phyloP scores from a whole-genome alignment of 2,888 invertebrate species.

The Lamellibrachia columna region DNA sequence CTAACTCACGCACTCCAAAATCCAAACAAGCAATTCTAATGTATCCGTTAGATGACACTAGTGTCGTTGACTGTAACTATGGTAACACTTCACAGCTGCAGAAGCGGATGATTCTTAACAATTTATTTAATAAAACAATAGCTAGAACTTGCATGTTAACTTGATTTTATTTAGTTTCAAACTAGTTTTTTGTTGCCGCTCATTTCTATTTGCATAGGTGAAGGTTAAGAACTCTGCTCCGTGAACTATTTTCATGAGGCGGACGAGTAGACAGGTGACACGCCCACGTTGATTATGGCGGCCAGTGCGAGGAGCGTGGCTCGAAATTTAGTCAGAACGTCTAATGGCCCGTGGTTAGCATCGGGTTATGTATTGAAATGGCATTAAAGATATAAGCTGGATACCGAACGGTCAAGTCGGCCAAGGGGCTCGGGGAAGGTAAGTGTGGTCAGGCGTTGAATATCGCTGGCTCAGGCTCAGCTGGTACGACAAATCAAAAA shows the following conservation, averaged over 20 bases:
- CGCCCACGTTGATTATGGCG: constrained; percentile 16
- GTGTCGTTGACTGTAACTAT: background rate
- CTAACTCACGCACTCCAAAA: too few species aligned
- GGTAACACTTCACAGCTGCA: background rate
- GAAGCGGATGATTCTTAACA: background rate
- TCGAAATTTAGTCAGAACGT: background rate
- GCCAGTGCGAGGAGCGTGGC: background rate
- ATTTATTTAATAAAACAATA: background rate
- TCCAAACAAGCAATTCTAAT: background rate
- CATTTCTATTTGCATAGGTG: background rate
- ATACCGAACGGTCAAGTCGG: background rate
- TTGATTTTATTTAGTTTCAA: background rate
- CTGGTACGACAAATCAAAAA: background rate
- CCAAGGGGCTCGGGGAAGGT: constrained; percentile 11
- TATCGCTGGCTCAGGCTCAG: too few species aligned
- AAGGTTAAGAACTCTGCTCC: background rate
- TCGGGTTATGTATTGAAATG: constrained; percentile 6
- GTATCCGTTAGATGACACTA: background rate
- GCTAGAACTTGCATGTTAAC: background rate
- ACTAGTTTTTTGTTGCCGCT: background rate
- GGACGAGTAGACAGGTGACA: background rate
- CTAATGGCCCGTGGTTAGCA: background rate
- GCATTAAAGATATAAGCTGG: background rate
- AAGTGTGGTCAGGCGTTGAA: background rate
- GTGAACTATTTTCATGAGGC: constrained; percentile 7